These are phyloP conservation scores for Marronus borbonicus DNA, from an alignment of 2,888 invertebrate genomes.

Conservation along the genomic window DNA sequence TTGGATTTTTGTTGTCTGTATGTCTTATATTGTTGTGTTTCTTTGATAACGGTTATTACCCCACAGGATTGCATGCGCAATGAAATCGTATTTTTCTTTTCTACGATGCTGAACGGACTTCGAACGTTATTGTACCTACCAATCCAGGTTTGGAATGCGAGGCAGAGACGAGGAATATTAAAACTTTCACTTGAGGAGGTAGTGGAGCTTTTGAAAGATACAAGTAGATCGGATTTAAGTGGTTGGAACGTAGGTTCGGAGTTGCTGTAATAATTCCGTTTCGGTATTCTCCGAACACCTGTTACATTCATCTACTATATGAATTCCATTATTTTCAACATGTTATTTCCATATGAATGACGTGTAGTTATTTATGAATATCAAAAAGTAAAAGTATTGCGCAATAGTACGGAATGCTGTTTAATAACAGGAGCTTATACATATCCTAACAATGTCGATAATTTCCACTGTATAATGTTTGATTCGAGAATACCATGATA, in stretches of 20 bases:
- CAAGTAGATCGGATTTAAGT: conserved; percentile 32
- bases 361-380: background rate
- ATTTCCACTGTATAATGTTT: background rate
- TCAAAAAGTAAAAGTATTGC: conserved; percentile 8
- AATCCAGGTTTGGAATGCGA: conserved; percentile 4
- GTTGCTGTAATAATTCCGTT: conserved; percentile 20
- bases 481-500: background rate
- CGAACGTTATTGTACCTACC: conserved; percentile 4
- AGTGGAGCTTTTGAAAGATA: conserved; percentile 35
- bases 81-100: conserved; percentile 32
- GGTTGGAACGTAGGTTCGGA: conserved; percentile 11
- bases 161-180: background rate
- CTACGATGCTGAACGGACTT: conserved; percentile 4
- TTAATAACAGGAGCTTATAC: background rate
- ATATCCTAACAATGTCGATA: conserved; percentile 4
- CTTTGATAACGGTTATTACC: conserved; percentile 37
- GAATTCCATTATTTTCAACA: conserved; percentile 20
- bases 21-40: conserved; percentile 22
- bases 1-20: conserved; percentile 39
- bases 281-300: conserved; percentile 35
- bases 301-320: conserved; percentile 40
- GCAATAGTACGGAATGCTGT: background rate
- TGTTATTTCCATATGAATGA: conserved; percentile 18
- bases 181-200: conserved; percentile 41
- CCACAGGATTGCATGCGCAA: conserved; percentile 11